Base-by-base conservation (phyloP, 2,113 vertebrate genomes). In the Bubo bubo region DNA sequence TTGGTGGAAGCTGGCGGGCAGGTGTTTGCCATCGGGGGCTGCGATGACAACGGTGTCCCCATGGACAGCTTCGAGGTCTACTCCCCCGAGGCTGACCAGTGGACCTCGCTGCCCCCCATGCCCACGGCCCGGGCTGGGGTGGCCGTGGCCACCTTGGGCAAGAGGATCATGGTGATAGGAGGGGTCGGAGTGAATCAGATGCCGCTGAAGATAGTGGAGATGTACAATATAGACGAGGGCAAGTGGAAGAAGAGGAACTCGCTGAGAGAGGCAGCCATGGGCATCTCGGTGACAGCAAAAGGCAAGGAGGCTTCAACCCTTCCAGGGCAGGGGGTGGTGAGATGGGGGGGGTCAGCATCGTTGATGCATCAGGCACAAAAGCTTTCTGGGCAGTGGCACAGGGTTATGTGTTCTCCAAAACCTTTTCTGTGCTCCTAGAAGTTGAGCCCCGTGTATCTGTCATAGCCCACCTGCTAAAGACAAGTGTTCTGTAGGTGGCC, bases 171-270 rank as follows among this genome's bases (percentile, higher is more conserved):
- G 97, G 99, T 99, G 95, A 98, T 99, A 7, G 99, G 99, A 64
- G 99, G 99, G 0, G 99, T 99, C 6, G 99, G 99, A 35, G 98
- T 97, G n/a, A 97, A 98, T 64, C 99, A 99, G 98, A 98, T 97
- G 92, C 99, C 99, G 6, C 96, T 99, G 88, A 99, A 99, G 98
- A 98, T 98, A 37, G 99, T 99, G 97, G 99, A 99, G 98, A 98
- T 99, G 98, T 99, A 98, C 98, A 98, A 98, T 98, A 98, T 99
- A 13, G 99, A 99, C 2, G 99, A 99, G 75, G 99, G 99, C 70
- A 99, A 98, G 97, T 99, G 99, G 99, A 99, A 98, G 98, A 99
- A 99, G 98, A 99, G 99, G 96, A 99, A 98, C 58, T 95, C 98
- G 0, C 98, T 99, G 53, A 98, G 99, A 0, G 99, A 99, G 92